These are phyloP conservation scores for Natrix natrix DNA, from an alignment of 2,797 vertebrate genomes.

Conservation along the genomic window DNA sequence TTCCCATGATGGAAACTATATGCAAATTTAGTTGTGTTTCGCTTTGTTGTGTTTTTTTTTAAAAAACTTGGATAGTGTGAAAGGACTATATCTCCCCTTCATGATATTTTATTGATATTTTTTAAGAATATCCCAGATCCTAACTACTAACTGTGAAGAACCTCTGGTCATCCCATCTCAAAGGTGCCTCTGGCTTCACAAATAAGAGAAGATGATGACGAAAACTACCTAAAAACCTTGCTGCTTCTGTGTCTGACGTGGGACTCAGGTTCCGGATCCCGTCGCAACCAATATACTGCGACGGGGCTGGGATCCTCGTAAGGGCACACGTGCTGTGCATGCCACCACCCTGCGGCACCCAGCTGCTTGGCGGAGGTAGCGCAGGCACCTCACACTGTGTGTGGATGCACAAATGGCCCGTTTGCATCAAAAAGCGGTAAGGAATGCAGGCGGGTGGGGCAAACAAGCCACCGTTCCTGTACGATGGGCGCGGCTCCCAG, in stretches of 20 bases:
- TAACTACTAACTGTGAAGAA: constrained; percentile 62
- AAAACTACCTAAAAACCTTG: neutral
- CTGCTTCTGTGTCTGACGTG: neutral
- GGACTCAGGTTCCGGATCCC: too few species aligned
- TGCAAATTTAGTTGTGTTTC: constrained; percentile 47
- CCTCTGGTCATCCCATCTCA: constrained; percentile 69
- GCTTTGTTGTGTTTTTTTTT: neutral
- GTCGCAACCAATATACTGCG: too few species aligned
- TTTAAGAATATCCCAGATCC: neutral
- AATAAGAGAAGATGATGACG: neutral
- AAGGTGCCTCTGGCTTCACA: constrained; percentile 55
- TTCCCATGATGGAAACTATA: constrained; percentile 51
- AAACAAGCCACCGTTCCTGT: too few species aligned
- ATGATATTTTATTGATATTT: neutral
- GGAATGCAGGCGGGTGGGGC: too few species aligned
- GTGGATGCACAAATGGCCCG: too few species aligned
- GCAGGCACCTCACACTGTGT: too few species aligned
- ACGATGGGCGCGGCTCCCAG: too few species aligned
- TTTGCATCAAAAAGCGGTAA: too few species aligned
- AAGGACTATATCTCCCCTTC: constrained; percentile 58
- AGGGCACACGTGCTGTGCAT: too few species aligned
- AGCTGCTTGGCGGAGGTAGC: too few species aligned
- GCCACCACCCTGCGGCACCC: too few species aligned
- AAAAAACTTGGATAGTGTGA: neutral
- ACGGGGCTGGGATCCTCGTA: too few species aligned